Evolutionary conservation across 2,888 invertebrate genomes (phyloP).

Genomic region (Nowickia ferox): DNA sequence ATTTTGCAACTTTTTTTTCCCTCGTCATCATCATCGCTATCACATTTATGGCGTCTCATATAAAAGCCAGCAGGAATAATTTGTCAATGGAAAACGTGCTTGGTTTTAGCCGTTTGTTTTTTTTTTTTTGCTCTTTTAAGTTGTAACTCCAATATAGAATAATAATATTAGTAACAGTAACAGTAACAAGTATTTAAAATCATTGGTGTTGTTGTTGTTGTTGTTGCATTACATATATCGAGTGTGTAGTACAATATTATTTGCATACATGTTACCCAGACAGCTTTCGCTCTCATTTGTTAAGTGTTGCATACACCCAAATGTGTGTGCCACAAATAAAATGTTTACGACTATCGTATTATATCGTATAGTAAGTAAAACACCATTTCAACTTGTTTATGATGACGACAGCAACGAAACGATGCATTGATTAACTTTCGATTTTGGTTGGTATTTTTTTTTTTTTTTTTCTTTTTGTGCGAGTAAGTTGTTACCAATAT

Average conservation of each 20-base stretch:
- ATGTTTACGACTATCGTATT: neutral
- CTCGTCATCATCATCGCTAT: constrained; percentile 32
- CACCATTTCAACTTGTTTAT: constrained; percentile 52
- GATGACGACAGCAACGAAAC: constrained; percentile 52
- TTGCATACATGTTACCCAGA: constrained; percentile 70
- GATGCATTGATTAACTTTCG: constrained; percentile 69
- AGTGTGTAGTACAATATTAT: constrained; percentile 22
- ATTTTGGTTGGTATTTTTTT: constrained; percentile 46
- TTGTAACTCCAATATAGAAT: constrained; percentile 59
- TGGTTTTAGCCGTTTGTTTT: constrained; percentile 18
- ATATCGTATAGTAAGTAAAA: neutral
- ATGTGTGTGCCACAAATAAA: neutral
- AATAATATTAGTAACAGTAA: constrained; percentile 49
- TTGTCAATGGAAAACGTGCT: constrained; percentile 70
- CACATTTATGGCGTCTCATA: constrained; percentile 53
- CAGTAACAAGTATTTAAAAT: constrained; percentile 41
- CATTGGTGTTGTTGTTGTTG: constrained; percentile 9
- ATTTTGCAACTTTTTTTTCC: constrained; percentile 55
- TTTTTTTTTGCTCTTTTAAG: constrained; percentile 13
- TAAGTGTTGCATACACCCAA: constrained; percentile 60
- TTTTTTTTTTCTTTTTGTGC: neutral
- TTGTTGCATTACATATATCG: constrained; percentile 28
- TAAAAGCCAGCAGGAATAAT: constrained; percentile 64
- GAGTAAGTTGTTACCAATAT: constrained; percentile 49
- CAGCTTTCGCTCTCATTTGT: constrained; percentile 72